These are phyloP conservation scores for Pseudorhombus dupliciocellatus DNA, from an alignment of 2,113 vertebrate genomes.

Conservation along the genomic window DNA sequence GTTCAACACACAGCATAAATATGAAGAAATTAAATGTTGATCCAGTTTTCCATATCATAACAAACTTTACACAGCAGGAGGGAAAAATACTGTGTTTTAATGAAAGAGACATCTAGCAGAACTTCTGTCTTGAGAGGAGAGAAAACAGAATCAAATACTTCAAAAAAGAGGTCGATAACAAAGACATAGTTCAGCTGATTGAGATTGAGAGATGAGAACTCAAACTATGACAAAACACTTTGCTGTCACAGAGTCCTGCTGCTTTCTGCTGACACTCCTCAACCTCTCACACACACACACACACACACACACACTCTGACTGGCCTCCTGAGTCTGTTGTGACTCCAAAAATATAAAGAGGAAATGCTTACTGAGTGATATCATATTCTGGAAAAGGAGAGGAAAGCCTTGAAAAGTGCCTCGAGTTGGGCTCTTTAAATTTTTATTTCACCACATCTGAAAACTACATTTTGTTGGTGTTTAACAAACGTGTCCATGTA, in stretches of 20 bases:
- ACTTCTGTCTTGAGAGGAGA: too few relatives aligned
- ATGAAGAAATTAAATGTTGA: too few relatives aligned
- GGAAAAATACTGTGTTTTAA: too few relatives aligned
- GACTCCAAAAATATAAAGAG: constrained; percentile 55
- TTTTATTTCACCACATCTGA: constrained; percentile 2
- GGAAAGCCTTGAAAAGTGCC: constrained; percentile 17
- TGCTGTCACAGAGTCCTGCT: constrained; percentile 1
- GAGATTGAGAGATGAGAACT: too few relatives aligned
- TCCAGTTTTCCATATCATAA: too few relatives aligned
- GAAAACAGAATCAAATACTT: too few relatives aligned
- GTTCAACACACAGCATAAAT: too few relatives aligned
- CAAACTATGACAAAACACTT: too few relatives aligned
- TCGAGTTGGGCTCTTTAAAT: constrained; percentile 1
- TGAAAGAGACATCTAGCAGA: too few relatives aligned
- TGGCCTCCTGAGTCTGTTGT: constrained; percentile 22
- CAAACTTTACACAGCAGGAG: too few relatives aligned
- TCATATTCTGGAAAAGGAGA: constrained; percentile 43
- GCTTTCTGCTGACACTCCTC: constrained; percentile 29
- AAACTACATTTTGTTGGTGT: background rate
- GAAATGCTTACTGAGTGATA: constrained; percentile 64
- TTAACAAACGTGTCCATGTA: background rate
- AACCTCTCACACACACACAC: constrained; percentile 29
- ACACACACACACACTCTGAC: constrained; percentile 22
- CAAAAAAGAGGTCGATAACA: too few relatives aligned
- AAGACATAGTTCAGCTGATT: too few relatives aligned